Evolutionary conservation across 2,113 vertebrate species (phyloP).

Genomic region (Brienomyrus brachyistius): DNA sequence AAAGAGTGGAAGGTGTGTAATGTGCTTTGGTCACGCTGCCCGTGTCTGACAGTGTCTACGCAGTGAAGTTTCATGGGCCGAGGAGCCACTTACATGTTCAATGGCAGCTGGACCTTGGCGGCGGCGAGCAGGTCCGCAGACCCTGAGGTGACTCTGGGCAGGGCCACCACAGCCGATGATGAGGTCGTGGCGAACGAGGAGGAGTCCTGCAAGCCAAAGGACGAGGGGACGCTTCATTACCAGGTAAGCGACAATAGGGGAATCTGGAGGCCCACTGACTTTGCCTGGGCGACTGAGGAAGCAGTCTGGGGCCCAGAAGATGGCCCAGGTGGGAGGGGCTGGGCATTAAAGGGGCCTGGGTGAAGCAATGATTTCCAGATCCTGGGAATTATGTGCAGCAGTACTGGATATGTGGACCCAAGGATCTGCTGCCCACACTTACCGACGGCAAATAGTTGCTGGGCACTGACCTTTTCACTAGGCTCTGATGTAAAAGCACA

Average conservation of each 20-base stretch:
- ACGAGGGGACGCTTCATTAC: slow-evolving; percentile 26
- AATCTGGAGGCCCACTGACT: not conserved
- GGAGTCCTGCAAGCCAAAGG: slow-evolving; percentile 63
- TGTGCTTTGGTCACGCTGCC: not conserved
- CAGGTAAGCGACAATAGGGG: not conserved
- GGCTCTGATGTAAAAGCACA: not conserved
- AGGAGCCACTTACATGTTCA: slow-evolving; percentile 13
- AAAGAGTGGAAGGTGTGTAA: not conserved
- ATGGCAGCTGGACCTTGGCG: slow-evolving; percentile 18
- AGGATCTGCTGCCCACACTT: not conserved
- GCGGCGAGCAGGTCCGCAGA: slow-evolving; percentile 15
- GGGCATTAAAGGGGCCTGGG: not conserved
- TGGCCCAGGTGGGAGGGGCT: not conserved
- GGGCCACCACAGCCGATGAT: slow-evolving; percentile 44
- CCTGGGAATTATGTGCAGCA: not conserved
- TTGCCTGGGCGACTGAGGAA: not conserved
- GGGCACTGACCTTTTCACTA: not conserved
- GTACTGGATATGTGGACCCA: not conserved
- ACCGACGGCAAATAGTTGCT: not conserved
- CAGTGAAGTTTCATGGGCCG: not conserved
- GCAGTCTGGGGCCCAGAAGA: not conserved
- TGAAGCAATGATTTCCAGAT: not conserved
- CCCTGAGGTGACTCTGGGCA: slow-evolving; percentile 10
- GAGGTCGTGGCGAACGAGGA: slow-evolving; percentile 48
- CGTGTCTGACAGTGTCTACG: not conserved